Evolutionary conservation across 2,888 invertebrate genomes (phyloP), one percentile per base, ranked within the genome.

Genomic region (Lepidocyrtoides sp.): DNA sequence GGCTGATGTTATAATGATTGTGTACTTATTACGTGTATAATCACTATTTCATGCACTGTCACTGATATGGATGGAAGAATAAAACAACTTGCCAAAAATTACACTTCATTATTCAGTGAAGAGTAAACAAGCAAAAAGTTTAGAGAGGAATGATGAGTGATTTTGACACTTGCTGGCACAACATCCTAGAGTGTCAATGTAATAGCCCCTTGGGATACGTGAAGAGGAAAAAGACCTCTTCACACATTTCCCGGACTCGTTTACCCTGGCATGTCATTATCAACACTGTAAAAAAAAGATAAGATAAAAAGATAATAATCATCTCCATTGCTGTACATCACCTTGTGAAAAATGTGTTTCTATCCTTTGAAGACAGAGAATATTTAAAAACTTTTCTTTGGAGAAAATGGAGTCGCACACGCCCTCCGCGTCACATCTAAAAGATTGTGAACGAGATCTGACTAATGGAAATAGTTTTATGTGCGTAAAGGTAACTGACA

Each of bases 161-260:
- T 89, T 89, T 89, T 89, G 89, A 89, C 89, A 89, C 89, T 89
- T 89, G 89, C 89, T 89, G 89, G 89, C 89, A 89, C 89, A 32
- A 72, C 72, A 57, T 89, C 89, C 54, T 41, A 72, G 57, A 57
- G 82, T 79, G 66, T 89, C 89, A 89, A 51, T 81, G 36, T 81
- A 81, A 81, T 81, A 69, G 89, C 54, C 69, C 20, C 63, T 8
- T 20, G 89, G 89, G 79, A 83, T 26, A 23, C 23, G 48, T 44
- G 29, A 63, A 69, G 72, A 41, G 12, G 63, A 14, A 63, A 44
- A 29, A 51, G 48, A 17, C 54, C 60, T 82, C 72, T 69, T 84
- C 51, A 81, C 81, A 81, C 36, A 81, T 69, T 81, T 88, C 41
- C 51, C 41, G 12, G 51, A 77, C 88, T 88, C 88, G 69, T 69